phyloP scores from a whole-genome alignment of 2,797 vertebrate genomes.

The Atherinosoma microstoma region DNA sequence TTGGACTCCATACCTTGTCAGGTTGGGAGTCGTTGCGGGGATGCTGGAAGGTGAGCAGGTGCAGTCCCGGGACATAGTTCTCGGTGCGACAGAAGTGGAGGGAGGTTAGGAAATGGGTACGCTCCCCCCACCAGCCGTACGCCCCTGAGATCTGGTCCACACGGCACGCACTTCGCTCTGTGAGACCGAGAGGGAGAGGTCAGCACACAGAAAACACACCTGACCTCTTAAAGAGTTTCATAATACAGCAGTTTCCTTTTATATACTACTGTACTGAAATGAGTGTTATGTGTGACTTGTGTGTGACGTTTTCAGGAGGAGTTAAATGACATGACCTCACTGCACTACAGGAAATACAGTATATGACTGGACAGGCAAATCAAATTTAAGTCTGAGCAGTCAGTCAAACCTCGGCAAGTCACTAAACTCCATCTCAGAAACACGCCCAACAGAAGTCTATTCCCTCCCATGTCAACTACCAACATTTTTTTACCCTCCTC shows the following conservation, averaged over 20 bases:
- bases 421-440: constrained; percentile 51
- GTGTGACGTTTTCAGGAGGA: constrained; percentile 49
- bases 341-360: constrained; percentile 20
- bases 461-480: constrained; percentile 68
- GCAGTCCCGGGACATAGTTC: constrained; percentile 94
- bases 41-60: constrained; percentile 94
- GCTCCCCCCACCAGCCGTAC: constrained; percentile 95
- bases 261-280: constrained; percentile 51
- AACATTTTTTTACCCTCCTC: constrained; percentile 45
- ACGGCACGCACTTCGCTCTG: constrained; percentile 90
- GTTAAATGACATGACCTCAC: constrained; percentile 53
- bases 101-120: constrained; percentile 90
- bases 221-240: constrained; percentile 67
- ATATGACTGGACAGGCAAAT: constrained; percentile 44
- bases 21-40: constrained; percentile 94
- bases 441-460: constrained; percentile 53
- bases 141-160: constrained; percentile 95
- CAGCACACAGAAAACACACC: constrained; percentile 75
- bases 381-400: constrained; percentile 50
- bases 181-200: constrained; percentile 81
- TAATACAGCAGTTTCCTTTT: constrained; percentile 56
- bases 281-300: constrained; percentile 45
- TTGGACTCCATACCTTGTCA: constrained; percentile 89
- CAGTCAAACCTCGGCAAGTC: constrained; percentile 55
- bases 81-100: constrained; percentile 90